Evolutionary conservation across 2,113 vertebrate genomes (phyloP).

Genomic region (Kryptolebias marmoratus): DNA sequence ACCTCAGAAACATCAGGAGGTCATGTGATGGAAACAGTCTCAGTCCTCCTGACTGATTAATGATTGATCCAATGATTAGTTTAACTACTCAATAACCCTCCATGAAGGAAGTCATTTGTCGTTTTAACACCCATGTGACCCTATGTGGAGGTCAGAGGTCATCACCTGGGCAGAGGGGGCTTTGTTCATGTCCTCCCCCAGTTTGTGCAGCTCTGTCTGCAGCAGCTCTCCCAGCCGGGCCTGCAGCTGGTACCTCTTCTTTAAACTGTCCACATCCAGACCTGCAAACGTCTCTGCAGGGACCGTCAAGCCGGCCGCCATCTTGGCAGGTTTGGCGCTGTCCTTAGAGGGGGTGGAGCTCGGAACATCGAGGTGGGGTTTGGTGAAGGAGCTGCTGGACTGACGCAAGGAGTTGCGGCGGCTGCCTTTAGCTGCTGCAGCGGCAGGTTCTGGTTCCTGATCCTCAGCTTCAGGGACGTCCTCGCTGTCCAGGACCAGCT

Average conservation of each 20-base stretch:
- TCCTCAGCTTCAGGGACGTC: slow-evolving; percentile 85
- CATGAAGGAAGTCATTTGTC: no score
- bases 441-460: slow-evolving; percentile 77
- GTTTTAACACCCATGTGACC: not conserved
- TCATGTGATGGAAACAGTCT: no score
- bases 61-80: no score
- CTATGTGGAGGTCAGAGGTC: not conserved
- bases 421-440: slow-evolving; percentile 46
- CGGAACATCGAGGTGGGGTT: slow-evolving; percentile 90
- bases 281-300: slow-evolving; percentile 86
- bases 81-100: no score
- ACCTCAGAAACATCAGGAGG: not conserved
- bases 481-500: slow-evolving; percentile 88
- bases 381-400: slow-evolving; percentile 88
- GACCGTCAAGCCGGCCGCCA: slow-evolving; percentile 50
- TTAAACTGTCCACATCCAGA: slow-evolving; percentile 88
- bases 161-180: slow-evolving; percentile 74
- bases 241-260: slow-evolving; percentile 81
- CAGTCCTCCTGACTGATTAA: no score
- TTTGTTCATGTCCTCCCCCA: slow-evolving; percentile 67
- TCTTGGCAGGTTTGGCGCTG: slow-evolving; percentile 75
- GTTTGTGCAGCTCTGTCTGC: slow-evolving; percentile 63
- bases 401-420: slow-evolving; percentile 90
- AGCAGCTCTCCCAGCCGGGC: slow-evolving; percentile 86
- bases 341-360: slow-evolving; percentile 80